Evolutionary conservation across 2,797 vertebrate genomes (phyloP).

Genomic region (Acipenser ruthenus): DNA sequence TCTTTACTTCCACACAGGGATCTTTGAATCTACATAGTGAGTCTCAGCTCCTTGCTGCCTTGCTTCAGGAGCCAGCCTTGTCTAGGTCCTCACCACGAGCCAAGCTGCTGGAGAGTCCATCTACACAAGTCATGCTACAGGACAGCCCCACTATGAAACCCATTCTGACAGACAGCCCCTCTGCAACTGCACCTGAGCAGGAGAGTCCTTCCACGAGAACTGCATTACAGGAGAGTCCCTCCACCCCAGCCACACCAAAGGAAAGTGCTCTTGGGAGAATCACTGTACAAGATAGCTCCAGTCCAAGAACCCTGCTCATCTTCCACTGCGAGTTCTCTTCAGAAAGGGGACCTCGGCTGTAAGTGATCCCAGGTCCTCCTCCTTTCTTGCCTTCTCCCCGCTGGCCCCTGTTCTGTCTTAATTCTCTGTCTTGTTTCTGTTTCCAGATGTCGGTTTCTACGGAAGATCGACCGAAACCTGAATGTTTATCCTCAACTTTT

Average conservation of each 20-base stretch:
- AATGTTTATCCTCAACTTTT: slow-evolving; percentile 30
- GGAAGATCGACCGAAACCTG: slow-evolving; percentile 20
- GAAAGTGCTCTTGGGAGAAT: not conserved
- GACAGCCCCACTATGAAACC: not conserved
- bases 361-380: slow-evolving; percentile 11
- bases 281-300: slow-evolving; percentile 4
- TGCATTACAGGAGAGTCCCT: not conserved
- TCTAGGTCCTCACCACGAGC: not conserved
- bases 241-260: not conserved
- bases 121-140: not conserved
- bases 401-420: too few species aligned
- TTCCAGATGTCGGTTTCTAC: slow-evolving; percentile 20
- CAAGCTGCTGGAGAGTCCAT: not conserved
- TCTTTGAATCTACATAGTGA: slow-evolving; percentile 39
- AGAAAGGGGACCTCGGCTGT: slow-evolving; percentile 37
- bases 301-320: slow-evolving; percentile 30
- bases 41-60: slow-evolving; percentile 29
- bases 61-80: slow-evolving; percentile 19
- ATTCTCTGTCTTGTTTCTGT: not conserved
- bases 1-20: slow-evolving; percentile 26
- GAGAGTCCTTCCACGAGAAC: too few species aligned
- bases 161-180: not conserved
- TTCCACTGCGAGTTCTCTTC: slow-evolving; percentile 46
- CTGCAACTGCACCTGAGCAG: not conserved
- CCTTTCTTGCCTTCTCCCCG: not conserved